phyloP scores from a whole-genome alignment of 2,113 vertebrate genomes.

The Charadrius vociferus region DNA sequence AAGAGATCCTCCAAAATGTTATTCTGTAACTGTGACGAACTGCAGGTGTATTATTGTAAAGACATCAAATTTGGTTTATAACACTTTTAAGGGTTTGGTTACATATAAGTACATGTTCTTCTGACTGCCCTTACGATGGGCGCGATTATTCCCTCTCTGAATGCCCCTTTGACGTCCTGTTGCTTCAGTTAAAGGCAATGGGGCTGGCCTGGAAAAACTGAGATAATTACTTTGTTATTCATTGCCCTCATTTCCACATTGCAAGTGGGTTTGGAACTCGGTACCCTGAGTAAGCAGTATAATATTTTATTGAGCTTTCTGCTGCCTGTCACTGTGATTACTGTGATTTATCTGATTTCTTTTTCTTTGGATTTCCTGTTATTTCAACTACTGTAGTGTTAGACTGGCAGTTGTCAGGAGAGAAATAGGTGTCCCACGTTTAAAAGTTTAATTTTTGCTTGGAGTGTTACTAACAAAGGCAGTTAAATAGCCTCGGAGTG shows the following conservation, averaged over 20 bases:
- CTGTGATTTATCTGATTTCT: neutral
- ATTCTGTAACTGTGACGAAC: neutral
- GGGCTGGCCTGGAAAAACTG: neutral
- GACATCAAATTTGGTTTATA: neutral
- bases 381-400: neutral
- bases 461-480: neutral
- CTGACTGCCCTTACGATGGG: neutral
- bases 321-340: neutral
- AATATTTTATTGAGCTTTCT: neutral
- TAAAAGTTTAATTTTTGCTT: neutral
- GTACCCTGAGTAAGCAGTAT: neutral
- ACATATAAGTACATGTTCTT: accelerated
- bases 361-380: neutral
- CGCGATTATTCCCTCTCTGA: neutral
- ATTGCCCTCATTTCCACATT: neutral
- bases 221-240: neutral
- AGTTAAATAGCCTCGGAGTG: neutral
- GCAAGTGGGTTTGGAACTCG: neutral
- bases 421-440: neutral
- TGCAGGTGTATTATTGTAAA: neutral
- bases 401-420: neutral
- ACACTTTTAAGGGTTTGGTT: neutral
- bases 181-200: neutral
- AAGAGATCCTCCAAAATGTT: neutral
- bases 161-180: neutral